phyloP scores from a whole-genome alignment of 2,888 invertebrate genomes.

The Scrobipalpa atriplicella region DNA sequence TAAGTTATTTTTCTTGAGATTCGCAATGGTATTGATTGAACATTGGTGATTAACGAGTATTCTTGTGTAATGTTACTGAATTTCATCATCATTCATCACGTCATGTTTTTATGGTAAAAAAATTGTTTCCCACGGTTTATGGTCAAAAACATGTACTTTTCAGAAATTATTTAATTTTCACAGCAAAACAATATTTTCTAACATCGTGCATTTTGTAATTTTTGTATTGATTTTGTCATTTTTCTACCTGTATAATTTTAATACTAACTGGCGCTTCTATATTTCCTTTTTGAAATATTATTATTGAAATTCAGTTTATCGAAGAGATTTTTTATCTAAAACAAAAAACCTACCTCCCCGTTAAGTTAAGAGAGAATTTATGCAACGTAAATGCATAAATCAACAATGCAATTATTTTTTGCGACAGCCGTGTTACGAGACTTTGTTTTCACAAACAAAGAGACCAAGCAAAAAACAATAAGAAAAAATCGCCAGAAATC shows the following conservation, averaged over 20 bases:
- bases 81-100: too few species aligned
- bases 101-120: too few species aligned
- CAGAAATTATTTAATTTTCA: too few species aligned
- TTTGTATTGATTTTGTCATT: too few species aligned
- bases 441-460: slow-evolving; percentile 78
- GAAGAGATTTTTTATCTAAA: neutral
- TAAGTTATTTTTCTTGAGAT: slow-evolving; percentile 35
- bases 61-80: neutral
- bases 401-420: slow-evolving; percentile 76
- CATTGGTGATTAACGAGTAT: neutral
- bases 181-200: too few species aligned
- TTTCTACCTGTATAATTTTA: too few species aligned
- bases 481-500: slow-evolving; percentile 52
- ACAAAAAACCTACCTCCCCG: slow-evolving; percentile 14
- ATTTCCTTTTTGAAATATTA: neutral
- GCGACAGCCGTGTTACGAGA: slow-evolving; percentile 79
- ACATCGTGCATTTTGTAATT: too few species aligned
- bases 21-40: slow-evolving; percentile 3
- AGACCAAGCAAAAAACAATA: slow-evolving; percentile 55
- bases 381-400: slow-evolving; percentile 71
- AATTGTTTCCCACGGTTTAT: too few species aligned
- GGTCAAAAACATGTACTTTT: too few species aligned
- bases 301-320: neutral
- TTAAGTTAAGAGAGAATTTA: slow-evolving; percentile 43
- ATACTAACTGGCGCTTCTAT: too few species aligned